Conservation (phyloP, 2,113 vertebrate genomes). For the Crotalus tigris region DNA sequence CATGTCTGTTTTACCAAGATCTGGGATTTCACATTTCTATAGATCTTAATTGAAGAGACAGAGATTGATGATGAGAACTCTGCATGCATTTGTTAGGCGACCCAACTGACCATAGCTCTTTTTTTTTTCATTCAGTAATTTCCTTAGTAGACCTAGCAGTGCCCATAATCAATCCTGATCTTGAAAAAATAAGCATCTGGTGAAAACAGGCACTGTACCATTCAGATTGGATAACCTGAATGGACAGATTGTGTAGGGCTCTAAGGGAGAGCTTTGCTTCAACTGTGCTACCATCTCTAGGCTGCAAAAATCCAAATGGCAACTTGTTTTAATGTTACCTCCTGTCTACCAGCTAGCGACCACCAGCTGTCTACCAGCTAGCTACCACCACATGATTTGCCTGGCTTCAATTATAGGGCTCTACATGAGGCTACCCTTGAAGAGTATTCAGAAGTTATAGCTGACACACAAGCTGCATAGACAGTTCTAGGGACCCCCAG, state of each 20-base stretch:
- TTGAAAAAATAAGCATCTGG: neutral
- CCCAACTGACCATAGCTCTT: neutral
- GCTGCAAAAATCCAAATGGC: neutral
- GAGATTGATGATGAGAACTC: neutral
- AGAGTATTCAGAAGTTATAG: neutral
- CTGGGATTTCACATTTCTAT: neutral
- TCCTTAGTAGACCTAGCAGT: neutral
- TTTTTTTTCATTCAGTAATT: neutral
- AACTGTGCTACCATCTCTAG: neutral
- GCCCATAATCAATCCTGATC: neutral
- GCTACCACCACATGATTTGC: neutral
- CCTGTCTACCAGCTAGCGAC: neutral
- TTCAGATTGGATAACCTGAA: neutral
- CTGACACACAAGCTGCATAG: neutral
- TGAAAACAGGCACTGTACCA: neutral
- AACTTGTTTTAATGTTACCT: neutral
- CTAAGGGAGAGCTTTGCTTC: neutral
- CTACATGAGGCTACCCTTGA: neutral
- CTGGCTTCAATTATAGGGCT: neutral
- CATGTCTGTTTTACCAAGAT: neutral
- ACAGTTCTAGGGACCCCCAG: neutral
- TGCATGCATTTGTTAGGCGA: neutral
- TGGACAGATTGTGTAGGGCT: neutral
- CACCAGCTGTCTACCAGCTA: neutral
- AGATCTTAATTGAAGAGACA: neutral